Percentiles rank a stretch among this genome's conserved stretches.
phyloP scores from a whole-genome alignment of 2,113 vertebrate species.

The Falco punctatus region DNA sequence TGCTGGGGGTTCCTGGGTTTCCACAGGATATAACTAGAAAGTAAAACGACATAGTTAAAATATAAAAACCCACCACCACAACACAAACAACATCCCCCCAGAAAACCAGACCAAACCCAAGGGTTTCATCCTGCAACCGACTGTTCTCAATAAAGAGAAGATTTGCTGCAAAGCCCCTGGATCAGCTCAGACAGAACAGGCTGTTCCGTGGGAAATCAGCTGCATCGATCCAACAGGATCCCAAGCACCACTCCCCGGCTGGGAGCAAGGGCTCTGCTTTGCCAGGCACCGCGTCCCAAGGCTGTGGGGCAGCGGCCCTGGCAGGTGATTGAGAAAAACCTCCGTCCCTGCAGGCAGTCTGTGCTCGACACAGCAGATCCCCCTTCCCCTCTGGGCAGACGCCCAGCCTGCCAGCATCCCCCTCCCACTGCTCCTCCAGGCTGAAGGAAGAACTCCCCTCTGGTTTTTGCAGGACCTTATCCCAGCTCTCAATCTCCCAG shows the following conservation, averaged over 20 bases:
- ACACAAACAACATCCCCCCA: too few relatives aligned
- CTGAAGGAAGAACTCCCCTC: not conserved
- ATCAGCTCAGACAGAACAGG: not conserved
- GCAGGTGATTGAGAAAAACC: not conserved
- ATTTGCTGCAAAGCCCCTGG: not conserved
- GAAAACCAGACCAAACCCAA: not conserved
- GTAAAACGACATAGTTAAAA: not conserved
- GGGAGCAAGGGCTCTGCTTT: not conserved
- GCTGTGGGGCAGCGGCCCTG: accelerated
- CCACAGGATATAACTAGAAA: constrained; percentile 91
- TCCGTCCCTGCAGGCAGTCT: not conserved
- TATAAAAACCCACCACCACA: not conserved
- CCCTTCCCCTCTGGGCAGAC: not conserved
- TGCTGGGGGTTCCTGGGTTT: constrained; percentile 93
- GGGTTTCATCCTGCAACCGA: not conserved
- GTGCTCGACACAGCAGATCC: not conserved
- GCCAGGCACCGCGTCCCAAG: not conserved
- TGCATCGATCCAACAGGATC: too few relatives aligned
- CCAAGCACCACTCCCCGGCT: not conserved
- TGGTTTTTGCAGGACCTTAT: not conserved
- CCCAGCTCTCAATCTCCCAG: not conserved
- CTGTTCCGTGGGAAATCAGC: not conserved
- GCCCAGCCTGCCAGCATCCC: not conserved
- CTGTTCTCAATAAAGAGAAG: not conserved
- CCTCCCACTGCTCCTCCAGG: not conserved